phyloP scores from a whole-genome alignment of 2,797 vertebrate species.

The Poecilia wingei region DNA sequence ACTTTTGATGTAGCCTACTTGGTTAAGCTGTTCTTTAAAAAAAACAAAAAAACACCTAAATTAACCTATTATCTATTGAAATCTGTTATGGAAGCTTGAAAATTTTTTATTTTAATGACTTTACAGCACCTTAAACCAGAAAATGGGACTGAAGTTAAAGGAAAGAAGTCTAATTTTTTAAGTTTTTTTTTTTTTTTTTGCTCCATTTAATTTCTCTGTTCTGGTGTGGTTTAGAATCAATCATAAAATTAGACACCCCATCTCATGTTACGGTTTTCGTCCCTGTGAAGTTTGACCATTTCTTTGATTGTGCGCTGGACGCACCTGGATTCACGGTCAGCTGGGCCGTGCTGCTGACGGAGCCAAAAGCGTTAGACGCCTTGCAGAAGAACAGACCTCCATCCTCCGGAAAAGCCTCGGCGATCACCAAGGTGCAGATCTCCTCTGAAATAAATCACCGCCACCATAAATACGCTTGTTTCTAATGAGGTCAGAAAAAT shows the following conservation, averaged over 20 bases:
- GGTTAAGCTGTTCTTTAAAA: background rate
- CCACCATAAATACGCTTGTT: background rate
- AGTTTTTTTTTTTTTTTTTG: background rate
- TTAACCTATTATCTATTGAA: background rate
- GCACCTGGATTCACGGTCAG: slow-evolving; percentile 84
- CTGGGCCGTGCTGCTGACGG: slow-evolving; percentile 85
- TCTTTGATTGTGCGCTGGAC: slow-evolving; percentile 2
- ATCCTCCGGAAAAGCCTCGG: slow-evolving; percentile 96
- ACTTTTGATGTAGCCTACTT: background rate
- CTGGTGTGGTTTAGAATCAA: background rate
- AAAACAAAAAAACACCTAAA: background rate
- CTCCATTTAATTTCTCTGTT: background rate
- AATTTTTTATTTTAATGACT: background rate
- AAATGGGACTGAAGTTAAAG: background rate
- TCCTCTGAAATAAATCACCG: slow-evolving; percentile 82
- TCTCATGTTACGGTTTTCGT: background rate
- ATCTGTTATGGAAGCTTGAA: background rate
- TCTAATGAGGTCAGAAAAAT: slow-evolving; percentile 13
- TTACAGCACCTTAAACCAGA: background rate
- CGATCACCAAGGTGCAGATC: slow-evolving; percentile 97
- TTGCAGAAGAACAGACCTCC: slow-evolving; percentile 91
- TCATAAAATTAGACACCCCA: background rate
- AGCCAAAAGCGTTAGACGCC: slow-evolving; percentile 88
- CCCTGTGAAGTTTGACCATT: background rate
- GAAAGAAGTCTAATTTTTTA: background rate